phyloP scores from a whole-genome alignment of 2,888 invertebrate species.

The Melanargia galathea region DNA sequence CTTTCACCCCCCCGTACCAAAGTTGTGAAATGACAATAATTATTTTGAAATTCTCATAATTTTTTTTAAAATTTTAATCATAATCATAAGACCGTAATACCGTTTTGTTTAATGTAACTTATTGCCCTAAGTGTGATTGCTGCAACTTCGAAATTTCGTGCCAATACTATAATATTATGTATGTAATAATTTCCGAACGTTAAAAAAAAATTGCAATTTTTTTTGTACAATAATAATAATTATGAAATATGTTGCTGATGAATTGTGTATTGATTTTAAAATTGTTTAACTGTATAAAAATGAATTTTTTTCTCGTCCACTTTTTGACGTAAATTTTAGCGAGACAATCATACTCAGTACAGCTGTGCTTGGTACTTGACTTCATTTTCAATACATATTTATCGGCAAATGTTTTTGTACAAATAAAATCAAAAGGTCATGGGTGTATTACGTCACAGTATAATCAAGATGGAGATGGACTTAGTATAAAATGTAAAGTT shows the following conservation, averaged over 20 bases:
- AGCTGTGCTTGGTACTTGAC: not conserved
- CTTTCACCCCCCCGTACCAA: conserved; percentile 48
- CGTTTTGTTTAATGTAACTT: conserved; percentile 1
- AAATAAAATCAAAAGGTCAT: not conserved
- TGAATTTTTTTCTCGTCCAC: too few species aligned
- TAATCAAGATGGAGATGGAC: not conserved
- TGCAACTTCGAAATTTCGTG: conserved; percentile 43
- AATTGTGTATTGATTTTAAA: conserved; percentile 17
- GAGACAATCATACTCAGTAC: too few species aligned
- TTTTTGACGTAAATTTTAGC: not conserved
- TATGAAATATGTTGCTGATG: conserved; percentile 5
- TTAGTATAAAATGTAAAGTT: not conserved
- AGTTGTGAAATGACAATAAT: conserved; percentile 76
- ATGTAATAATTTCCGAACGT: conserved; percentile 24
- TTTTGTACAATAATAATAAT: conserved; percentile 4
- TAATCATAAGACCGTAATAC: conserved; percentile 1
- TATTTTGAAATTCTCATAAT: conserved; percentile 31
- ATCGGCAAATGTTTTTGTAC: conserved; percentile 14
- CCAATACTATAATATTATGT: too few species aligned
- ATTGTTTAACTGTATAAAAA: too few species aligned
- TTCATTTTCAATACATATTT: not conserved
- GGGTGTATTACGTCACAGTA: not conserved
- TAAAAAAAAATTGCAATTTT: not conserved
- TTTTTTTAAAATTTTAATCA: not conserved
- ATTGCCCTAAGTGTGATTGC: conserved; percentile 36